Percentiles rank a stretch among this genome's conserved stretches.
Evolutionary conservation across 2,797 vertebrate genomes (phyloP).

Genomic region (Premnoplex brunnescens): DNA sequence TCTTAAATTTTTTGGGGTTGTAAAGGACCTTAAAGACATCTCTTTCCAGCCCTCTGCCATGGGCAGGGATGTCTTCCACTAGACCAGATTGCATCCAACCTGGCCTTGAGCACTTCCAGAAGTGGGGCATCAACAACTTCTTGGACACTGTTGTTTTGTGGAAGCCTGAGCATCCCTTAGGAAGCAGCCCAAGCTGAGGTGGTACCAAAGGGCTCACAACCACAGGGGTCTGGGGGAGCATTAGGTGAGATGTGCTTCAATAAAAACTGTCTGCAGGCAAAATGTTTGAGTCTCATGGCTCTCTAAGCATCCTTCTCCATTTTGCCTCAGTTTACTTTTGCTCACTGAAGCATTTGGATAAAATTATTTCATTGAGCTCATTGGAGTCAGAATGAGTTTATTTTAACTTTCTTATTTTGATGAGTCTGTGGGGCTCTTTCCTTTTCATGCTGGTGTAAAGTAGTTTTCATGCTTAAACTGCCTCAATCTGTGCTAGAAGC

Average conservation of each 20-base stretch:
- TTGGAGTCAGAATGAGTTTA: background rate
- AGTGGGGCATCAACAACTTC: background rate
- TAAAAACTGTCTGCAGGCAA: background rate
- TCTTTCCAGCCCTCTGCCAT: background rate
- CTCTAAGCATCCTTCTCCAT: background rate
- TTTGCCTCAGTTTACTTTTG: slow-evolving; percentile 50
- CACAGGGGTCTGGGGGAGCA: background rate
- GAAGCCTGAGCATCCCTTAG: background rate
- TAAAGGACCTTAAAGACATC: background rate
- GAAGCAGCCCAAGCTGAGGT: background rate
- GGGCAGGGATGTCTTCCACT: background rate
- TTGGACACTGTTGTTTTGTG: background rate
- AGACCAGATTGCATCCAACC: background rate
- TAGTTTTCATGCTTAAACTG: background rate
- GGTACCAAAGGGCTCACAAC: background rate
- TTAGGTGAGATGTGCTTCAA: background rate
- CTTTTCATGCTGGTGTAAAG: background rate
- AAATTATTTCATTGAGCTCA: background rate
- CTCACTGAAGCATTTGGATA: slow-evolving; percentile 8
- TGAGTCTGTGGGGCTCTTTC: background rate
- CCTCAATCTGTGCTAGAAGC: background rate
- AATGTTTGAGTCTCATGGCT: background rate
- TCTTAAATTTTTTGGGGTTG: background rate
- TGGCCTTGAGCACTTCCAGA: background rate
- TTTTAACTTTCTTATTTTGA: background rate